Conservation (phyloP, 1,140 invertebrate species). For the Meloidogyne floridensis region DNA sequence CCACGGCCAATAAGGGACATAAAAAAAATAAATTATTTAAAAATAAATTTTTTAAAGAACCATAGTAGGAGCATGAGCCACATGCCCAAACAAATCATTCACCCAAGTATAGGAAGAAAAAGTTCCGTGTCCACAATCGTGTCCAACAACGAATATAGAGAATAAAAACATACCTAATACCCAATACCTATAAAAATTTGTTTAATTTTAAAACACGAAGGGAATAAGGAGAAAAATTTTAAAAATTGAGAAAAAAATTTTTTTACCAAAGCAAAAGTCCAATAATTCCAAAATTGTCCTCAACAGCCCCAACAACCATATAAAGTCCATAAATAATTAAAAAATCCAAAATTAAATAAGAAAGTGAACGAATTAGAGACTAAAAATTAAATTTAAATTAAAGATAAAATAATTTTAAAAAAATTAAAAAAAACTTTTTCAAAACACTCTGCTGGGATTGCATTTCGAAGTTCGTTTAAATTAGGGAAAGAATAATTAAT, state of each 20-base stretch:
- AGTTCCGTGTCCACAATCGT: conserved; percentile 68
- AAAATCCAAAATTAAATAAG: conserved; percentile 65
- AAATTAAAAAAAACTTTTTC: conserved; percentile 44
- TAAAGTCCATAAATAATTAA: conserved; percentile 56
- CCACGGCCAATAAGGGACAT: conserved; percentile 57
- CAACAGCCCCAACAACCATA: conserved; percentile 48
- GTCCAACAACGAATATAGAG: conserved; percentile 67
- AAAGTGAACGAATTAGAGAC: conserved; percentile 59
- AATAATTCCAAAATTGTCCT: conserved; percentile 45
- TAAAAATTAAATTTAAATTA: conserved; percentile 13
- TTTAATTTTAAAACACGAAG: background rate
- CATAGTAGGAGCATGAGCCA: conserved; percentile 58
- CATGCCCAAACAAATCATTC: conserved; percentile 59
- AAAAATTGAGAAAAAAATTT: background rate
- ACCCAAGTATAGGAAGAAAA: conserved; percentile 66
- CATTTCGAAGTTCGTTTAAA: conserved; percentile 41
- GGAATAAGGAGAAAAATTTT: conserved; percentile 1
- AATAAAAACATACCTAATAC: conserved; percentile 67
- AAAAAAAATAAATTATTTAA: background rate
- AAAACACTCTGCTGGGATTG: conserved; percentile 62
- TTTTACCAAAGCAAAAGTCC: conserved; percentile 49
- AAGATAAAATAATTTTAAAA: background rate
- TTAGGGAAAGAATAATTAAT: conserved; percentile 23
- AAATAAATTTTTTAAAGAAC: conserved; percentile 11
- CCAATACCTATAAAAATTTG: conserved; percentile 51